Evolutionary conservation across 2,797 vertebrate species (phyloP).

Genomic region (Acrossocheilus wenchowensis): DNA sequence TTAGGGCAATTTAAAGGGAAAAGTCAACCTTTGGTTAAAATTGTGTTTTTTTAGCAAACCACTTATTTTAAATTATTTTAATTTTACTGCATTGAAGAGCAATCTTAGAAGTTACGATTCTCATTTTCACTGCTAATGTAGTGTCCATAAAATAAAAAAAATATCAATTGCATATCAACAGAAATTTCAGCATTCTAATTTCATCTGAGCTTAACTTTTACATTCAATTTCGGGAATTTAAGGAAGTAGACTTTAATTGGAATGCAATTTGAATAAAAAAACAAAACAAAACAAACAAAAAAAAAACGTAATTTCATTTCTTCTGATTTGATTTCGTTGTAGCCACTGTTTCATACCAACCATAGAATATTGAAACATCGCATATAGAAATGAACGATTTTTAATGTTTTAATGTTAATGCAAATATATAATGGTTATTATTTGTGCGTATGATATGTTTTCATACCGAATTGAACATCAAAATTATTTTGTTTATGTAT

Average conservation of each 20-base stretch:
- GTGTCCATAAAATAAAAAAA: background rate
- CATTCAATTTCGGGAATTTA: too few species aligned
- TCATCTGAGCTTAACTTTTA: too few species aligned
- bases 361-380: background rate
- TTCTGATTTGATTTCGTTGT: background rate
- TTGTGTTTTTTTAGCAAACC: background rate
- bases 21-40: too few species aligned
- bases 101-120: background rate
- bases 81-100: background rate
- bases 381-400: background rate
- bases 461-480: background rate
- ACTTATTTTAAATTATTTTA: background rate
- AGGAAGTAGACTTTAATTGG: too few species aligned
- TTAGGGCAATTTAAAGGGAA: too few species aligned
- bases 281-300: too few species aligned
- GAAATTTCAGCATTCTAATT: too few species aligned
- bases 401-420: background rate
- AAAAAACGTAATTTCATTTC: too few species aligned
- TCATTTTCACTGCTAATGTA: too few species aligned
- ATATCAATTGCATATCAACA: background rate
- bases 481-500: background rate
- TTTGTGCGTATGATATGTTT: background rate
- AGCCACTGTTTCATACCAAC: background rate
- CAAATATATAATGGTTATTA: background rate
- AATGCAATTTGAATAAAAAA: too few species aligned